Conservation (phyloP, 2,113 vertebrate genomes). For the Sorex fumeus region DNA sequence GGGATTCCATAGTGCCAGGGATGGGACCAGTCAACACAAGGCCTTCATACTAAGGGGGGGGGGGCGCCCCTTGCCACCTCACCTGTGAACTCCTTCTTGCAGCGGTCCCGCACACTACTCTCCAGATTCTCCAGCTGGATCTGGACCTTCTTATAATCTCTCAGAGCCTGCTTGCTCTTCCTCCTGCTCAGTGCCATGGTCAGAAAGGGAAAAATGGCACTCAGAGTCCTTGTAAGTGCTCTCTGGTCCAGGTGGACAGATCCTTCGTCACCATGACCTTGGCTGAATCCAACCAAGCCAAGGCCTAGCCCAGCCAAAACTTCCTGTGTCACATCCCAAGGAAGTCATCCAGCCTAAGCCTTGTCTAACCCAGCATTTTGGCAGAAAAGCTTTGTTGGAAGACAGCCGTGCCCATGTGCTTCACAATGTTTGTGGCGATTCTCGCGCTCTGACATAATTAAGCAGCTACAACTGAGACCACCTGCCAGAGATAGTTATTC, state of each 20-base stretch:
- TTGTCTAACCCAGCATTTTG: background rate
- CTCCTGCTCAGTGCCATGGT: slow-evolving; percentile 89
- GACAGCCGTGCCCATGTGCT: background rate
- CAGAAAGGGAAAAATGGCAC: background rate
- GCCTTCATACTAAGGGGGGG: no score
- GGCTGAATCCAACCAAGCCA: background rate
- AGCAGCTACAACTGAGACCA: background rate
- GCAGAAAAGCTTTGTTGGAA: background rate
- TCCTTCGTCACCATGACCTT: no score
- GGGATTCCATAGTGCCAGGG: no score
- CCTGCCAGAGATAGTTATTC: background rate
- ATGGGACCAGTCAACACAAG: no score
- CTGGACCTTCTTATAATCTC: slow-evolving; percentile 99
- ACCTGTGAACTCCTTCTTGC: slow-evolving; percentile 99
- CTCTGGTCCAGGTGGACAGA: background rate
- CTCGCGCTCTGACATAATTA: background rate
- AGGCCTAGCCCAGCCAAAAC: background rate
- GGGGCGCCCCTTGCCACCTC: background rate
- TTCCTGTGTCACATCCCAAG: background rate
- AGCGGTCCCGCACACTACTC: slow-evolving; percentile 98
- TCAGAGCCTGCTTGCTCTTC: slow-evolving; percentile 98
- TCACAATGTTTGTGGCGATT: fast-evolving
- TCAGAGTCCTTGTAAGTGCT: background rate
- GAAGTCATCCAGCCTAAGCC: background rate
- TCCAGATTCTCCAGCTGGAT: slow-evolving; percentile 99